These are phyloP conservation scores for Pachyrhynchus sulphureomaculatus DNA, from an alignment of 1,140 invertebrate genomes.

Conservation along the genomic window DNA sequence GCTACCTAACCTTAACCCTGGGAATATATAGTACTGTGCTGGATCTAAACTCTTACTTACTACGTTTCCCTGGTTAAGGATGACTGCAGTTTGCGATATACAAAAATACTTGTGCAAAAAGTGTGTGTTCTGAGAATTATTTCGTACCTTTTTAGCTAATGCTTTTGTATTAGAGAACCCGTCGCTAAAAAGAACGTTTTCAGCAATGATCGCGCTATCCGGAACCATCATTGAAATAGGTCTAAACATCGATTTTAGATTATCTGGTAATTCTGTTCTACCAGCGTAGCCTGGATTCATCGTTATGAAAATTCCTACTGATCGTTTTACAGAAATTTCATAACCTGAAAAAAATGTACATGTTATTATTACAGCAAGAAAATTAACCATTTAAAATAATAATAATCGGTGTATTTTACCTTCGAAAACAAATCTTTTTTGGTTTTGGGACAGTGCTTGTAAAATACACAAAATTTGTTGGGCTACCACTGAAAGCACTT, in stretches of 20 bases:
- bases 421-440: constrained; percentile 76
- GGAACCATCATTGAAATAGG: constrained; percentile 95
- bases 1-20: too few relatives aligned
- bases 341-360: constrained; percentile 40
- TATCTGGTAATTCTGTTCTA: constrained; percentile 85
- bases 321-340: constrained; percentile 70
- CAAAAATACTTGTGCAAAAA: too few relatives aligned
- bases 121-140: too few relatives aligned
- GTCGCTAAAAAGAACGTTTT: constrained; percentile 85
- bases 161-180: constrained; percentile 78
- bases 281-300: constrained; percentile 93
- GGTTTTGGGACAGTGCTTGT: constrained; percentile 66
- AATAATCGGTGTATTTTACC: constrained; percentile 51
- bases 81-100: too few relatives aligned
- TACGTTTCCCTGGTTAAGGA: too few relatives aligned
- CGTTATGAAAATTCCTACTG: constrained; percentile 86
- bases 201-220: constrained; percentile 84
- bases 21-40: too few relatives aligned
- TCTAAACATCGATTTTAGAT: constrained; percentile 89
- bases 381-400: background rate
- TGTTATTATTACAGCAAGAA: background rate
- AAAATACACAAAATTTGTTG: constrained; percentile 77
- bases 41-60: too few relatives aligned
- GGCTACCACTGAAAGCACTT: constrained; percentile 86
- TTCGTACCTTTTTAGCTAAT: constrained; percentile 79